Conservation (phyloP, 2,113 vertebrate species). For the Zonotrichia leucophrys region DNA sequence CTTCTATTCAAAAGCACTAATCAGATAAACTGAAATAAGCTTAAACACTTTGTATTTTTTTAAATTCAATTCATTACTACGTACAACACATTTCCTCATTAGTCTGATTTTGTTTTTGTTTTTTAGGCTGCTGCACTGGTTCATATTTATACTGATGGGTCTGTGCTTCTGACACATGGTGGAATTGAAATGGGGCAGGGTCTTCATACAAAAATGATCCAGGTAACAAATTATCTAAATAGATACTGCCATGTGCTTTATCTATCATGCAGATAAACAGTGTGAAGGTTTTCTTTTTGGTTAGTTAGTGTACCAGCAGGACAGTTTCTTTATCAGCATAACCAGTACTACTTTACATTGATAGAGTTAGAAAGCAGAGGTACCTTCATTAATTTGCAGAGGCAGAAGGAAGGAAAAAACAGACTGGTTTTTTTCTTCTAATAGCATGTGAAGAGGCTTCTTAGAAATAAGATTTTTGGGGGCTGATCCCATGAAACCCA, state of each 20-base stretch:
- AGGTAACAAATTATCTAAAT: conserved; percentile 59
- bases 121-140: conserved; percentile 82
- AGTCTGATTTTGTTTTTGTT: background rate
- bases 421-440: background rate
- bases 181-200: conserved; percentile 88
- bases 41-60: background rate
- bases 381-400: background rate
- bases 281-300: background rate
- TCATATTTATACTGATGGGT: conserved; percentile 86
- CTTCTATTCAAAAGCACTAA: background rate
- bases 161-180: conserved; percentile 84
- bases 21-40: background rate
- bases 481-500: background rate
- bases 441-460: background rate
- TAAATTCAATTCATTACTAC: background rate
- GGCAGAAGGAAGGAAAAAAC: background rate
- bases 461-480: background rate
- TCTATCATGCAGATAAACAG: background rate
- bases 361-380: background rate
- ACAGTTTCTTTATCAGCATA: background rate
- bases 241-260: background rate
- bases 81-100: background rate
- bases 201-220: conserved; percentile 87
- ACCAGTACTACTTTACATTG: background rate
- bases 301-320: background rate